phyloP scores from a whole-genome alignment of 2,113 vertebrate genomes.

The Gila orcuttii region DNA sequence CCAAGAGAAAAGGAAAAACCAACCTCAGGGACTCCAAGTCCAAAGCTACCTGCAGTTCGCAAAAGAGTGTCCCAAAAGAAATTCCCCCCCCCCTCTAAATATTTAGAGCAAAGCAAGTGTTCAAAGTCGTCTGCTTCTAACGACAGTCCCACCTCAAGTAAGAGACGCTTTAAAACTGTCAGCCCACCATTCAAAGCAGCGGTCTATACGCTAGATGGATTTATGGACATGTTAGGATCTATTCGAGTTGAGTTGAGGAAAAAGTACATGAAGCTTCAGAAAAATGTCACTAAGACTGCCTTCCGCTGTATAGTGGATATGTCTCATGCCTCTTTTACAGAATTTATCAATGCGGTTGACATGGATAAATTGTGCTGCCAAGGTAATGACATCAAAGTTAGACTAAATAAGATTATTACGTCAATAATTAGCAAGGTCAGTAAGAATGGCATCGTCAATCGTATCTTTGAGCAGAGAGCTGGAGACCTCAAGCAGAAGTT shows the following conservation, averaged over 20 bases:
- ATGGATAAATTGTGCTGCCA: conserved; percentile 82
- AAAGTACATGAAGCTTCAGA: conserved; percentile 96
- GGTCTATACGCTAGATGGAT: conserved; percentile 79
- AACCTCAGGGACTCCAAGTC: conserved; percentile 58
- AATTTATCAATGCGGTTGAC: conserved; percentile 83
- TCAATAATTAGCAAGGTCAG: conserved; percentile 84
- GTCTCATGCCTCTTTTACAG: conserved; percentile 85
- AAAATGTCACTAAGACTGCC: conserved; percentile 85
- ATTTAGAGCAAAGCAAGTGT: conserved; percentile 29
- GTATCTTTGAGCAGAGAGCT: conserved; percentile 90
- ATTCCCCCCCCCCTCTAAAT: conserved; percentile 39
- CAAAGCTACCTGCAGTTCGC: conserved; percentile 45
- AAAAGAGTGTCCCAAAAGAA: conserved; percentile 56
- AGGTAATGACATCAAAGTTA: conserved; percentile 77
- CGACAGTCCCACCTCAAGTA: conserved; percentile 63
- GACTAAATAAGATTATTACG: conserved; percentile 83
- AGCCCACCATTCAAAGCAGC: conserved; percentile 66
- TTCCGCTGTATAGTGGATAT: conserved; percentile 92
- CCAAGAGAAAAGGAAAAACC: conserved; percentile 60
- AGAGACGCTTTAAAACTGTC: conserved; percentile 75
- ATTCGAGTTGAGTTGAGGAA: conserved; percentile 86
- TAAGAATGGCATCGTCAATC: conserved; percentile 89
- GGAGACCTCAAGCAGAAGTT: conserved; percentile 90
- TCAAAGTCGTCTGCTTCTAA: conserved; percentile 25
- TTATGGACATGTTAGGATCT: conserved; percentile 86